Evolutionary conservation across 2,888 invertebrate genomes (phyloP).

Genomic region (Tanypteryx hageni): DNA sequence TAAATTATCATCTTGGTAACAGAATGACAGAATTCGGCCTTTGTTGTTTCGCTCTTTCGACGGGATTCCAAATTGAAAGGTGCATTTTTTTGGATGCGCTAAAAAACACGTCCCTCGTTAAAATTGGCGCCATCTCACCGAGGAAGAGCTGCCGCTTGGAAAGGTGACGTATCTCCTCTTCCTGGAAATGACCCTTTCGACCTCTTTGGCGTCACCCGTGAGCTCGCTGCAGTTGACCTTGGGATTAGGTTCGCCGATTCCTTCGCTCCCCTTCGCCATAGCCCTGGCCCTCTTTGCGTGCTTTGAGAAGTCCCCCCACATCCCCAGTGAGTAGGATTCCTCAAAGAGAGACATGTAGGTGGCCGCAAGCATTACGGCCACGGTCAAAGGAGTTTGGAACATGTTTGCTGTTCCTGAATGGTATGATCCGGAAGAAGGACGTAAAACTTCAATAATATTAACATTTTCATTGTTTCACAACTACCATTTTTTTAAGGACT

Average conservation of each 20-base stretch:
- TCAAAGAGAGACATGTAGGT: constrained; percentile 5
- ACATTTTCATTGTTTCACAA: too few species aligned
- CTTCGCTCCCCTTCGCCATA: neutral
- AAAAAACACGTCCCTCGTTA: neutral
- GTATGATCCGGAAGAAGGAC: too few species aligned
- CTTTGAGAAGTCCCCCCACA: constrained; percentile 55
- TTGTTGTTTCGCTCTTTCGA: too few species aligned
- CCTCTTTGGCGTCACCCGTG: neutral
- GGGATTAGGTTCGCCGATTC: neutral
- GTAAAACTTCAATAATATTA: too few species aligned
- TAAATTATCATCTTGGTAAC: too few species aligned
- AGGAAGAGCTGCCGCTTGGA: constrained; percentile 47
- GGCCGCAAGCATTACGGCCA: neutral
- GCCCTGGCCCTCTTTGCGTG: neutral
- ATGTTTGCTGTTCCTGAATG: neutral
- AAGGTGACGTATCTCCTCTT: constrained; percentile 63
- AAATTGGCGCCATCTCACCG: neutral
- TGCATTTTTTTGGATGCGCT: too few species aligned
- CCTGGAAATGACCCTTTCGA: constrained; percentile 17
- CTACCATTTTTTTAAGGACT: too few species aligned
- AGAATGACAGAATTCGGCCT: too few species aligned
- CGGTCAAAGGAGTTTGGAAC: neutral
- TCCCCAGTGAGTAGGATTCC: neutral
- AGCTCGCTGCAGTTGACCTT: constrained; percentile 22
- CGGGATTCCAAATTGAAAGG: too few species aligned